A percentile compares a stretch with the other conserved stretches of the same genome.
Evolutionary conservation across 1,140 invertebrate species (phyloP).

Genomic region (Monochamus saltuarius): DNA sequence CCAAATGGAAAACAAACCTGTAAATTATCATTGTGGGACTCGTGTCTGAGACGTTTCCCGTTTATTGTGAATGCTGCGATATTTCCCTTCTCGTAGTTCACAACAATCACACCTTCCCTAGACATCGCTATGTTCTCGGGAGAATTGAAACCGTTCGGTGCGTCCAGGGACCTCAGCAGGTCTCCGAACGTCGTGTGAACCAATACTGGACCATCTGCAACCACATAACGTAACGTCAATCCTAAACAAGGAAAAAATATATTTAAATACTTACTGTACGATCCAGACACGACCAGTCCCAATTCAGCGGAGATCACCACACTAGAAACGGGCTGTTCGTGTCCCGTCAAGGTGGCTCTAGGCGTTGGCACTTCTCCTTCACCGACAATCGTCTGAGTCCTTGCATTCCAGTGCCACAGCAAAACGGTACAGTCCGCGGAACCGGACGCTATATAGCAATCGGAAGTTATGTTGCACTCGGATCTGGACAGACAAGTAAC

Average conservation of each 20-base stretch:
- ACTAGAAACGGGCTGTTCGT: conserved; percentile 91
- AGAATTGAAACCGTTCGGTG: conserved; percentile 75
- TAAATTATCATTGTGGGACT: conserved; percentile 92
- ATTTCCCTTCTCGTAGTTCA: conserved; percentile 88
- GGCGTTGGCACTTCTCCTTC: conserved; percentile 94
- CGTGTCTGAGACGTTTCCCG: conserved; percentile 81
- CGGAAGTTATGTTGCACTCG: conserved; percentile 97
- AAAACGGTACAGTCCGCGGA: conserved; percentile 97
- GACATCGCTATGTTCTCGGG: conserved; percentile 91
- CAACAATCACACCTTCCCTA: conserved; percentile 93
- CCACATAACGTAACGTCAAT: conserved; percentile 14
- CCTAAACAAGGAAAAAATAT: conserved; percentile 2
- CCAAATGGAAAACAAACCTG: conserved; percentile 65
- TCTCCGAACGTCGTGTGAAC: conserved; percentile 99
- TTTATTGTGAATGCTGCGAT: conserved; percentile 93
- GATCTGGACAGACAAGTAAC: conserved; percentile 97
- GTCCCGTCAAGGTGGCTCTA: conserved; percentile 93
- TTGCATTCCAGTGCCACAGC: conserved; percentile 97
- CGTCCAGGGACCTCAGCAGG: conserved; percentile 86
- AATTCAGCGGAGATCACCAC: conserved; percentile 97
- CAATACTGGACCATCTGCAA: conserved; percentile 86
- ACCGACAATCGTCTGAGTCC: conserved; percentile 93
- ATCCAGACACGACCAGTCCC: conserved; percentile 95
- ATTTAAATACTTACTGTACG: conserved; percentile 73
- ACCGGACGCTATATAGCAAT: conserved; percentile 98